These are phyloP conservation scores for Eupeodes latifasciatus DNA, from an alignment of 2,888 invertebrate species.

Conservation along the genomic window DNA sequence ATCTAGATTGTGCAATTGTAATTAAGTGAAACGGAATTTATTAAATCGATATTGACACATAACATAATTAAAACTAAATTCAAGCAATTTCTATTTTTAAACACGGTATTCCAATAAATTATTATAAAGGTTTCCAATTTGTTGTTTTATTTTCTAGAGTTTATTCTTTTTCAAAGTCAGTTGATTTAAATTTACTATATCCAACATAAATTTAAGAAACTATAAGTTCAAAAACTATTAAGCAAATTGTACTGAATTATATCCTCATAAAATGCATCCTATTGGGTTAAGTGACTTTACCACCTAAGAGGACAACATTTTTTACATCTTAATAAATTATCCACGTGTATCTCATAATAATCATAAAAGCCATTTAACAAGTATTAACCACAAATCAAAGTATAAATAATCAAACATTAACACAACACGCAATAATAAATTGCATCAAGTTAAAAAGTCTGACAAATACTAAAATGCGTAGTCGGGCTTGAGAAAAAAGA, in stretches of 20 bases:
- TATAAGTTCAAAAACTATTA: neutral
- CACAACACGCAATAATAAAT: conserved; percentile 14
- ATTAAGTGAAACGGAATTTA: no score
- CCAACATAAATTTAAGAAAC: no score
- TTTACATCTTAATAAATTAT: conserved; percentile 44
- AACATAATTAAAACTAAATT: no score
- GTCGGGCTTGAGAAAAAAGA: conserved; percentile 46
- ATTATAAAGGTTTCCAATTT: no score
- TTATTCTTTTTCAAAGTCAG: no score
- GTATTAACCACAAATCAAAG: conserved; percentile 56
- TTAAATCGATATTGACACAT: no score
- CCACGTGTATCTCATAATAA: conserved; percentile 35
- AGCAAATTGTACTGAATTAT: neutral
- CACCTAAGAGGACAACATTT: conserved; percentile 32
- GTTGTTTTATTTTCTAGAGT: no score
- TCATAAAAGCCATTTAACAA: conserved; percentile 39
- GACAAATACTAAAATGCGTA: conserved; percentile 54
- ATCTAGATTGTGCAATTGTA: no score
- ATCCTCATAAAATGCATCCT: neutral
- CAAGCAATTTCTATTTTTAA: no score
- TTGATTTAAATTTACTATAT: no score
- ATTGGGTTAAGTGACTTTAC: neutral
- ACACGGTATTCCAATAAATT: no score
- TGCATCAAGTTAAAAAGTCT: neutral
- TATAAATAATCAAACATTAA: neutral